These are phyloP conservation scores for Tetranychus truncatus DNA, from an alignment of 2,888 invertebrate species.

Conservation along the genomic window DNA sequence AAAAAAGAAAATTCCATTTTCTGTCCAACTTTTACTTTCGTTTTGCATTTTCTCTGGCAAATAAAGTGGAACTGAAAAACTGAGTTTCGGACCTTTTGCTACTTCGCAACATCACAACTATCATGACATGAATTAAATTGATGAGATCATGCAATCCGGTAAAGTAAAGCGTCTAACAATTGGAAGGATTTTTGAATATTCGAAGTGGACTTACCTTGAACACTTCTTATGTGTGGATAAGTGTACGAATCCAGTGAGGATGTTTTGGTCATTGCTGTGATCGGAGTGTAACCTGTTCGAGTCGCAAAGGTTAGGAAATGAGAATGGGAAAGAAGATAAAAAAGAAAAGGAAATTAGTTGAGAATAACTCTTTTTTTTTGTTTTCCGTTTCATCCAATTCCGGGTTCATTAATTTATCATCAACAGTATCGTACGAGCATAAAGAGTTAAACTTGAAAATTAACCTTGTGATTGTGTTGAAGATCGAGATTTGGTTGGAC, in stretches of 20 bases:
- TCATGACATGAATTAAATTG: no score
- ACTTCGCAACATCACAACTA: no score
- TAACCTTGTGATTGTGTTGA: neutral
- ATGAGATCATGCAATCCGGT: no score
- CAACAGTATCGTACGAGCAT: neutral
- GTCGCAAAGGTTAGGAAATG: conserved; percentile 32
- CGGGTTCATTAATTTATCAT: neutral
- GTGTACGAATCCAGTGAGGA: conserved; percentile 67
- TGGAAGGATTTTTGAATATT: neutral
- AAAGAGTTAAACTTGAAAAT: neutral
- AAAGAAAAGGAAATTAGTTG: conserved; percentile 20
- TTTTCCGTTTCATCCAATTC: neutral
- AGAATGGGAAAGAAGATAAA: no score
- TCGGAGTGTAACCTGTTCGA: conserved; percentile 39
- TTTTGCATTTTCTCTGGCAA: no score
- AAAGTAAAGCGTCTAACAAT: neutral
- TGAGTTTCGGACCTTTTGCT: no score
- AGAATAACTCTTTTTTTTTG: conserved; percentile 1
- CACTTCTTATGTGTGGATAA: conserved; percentile 38
- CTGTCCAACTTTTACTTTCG: no score
- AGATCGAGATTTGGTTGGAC: neutral
- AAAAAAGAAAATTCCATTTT: no score
- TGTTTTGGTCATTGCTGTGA: conserved; percentile 54
- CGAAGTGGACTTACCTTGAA: conserved; percentile 24
- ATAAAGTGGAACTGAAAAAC: no score